Base-by-base conservation (phyloP, 1,140 invertebrate species). In the Homarus americanus region DNA sequence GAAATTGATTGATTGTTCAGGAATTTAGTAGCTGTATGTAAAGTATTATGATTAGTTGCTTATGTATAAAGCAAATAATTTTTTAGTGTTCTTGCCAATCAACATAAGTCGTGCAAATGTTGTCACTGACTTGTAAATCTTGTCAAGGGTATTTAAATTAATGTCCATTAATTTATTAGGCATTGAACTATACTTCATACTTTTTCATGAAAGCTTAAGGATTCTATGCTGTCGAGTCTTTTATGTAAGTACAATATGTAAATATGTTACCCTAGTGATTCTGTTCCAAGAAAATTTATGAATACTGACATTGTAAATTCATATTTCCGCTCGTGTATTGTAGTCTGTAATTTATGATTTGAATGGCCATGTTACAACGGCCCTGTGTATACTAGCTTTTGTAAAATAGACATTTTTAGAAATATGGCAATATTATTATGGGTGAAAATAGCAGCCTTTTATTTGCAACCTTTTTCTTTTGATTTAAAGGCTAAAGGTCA, bases 211-310 rank as follows among this genome's bases (percentile, higher is more conserved):
- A 80, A 75, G 69, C 49, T 76, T 83, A 63, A 90, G 80, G 44
- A 90, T 76, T 83, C 69, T 83, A 90, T 83, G 66, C 80, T 90
- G 87, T 90, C 87, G 78, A 82, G 69, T 83, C 78, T 88, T 78
- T 87, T 66, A 76, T 90, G 87, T 90, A 90, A 90, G 87, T 90
- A 90, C 87, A 90, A 90, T 83, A 73, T 90, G 87, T 90, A 90
- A 90, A 90, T 90, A 90, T 90, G 87, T 83, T 90, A 78, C 80
- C 44, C 80, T 90, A 90, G 87, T 53, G 80, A 90, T 90, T 90
- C 41, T 83, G 87, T 90, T 90, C n/a, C 41, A 82, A 83, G 72
- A 63, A 83, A 82, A 83, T 83, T 75, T 90, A 90, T 90, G 80
- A 90, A 90, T 83, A 58, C 28, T 90, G 87, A 83, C 49, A 83